A percentile compares a stretch with the other conserved stretches of the same genome.
Conservation (phyloP, 2,113 vertebrate species). For the Abramis brama region DNA sequence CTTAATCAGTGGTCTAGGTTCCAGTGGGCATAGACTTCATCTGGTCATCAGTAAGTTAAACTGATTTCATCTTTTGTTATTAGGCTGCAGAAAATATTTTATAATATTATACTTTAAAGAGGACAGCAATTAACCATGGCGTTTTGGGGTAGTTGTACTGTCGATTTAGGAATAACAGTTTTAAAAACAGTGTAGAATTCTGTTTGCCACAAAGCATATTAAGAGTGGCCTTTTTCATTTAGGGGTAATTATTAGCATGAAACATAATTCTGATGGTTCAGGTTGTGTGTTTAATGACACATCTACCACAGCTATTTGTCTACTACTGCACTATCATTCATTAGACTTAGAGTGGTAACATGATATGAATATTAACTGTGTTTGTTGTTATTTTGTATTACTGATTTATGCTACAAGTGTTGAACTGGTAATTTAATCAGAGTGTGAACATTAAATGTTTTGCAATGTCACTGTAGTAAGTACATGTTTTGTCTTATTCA, state of each 20-base stretch:
- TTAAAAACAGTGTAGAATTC: not conserved
- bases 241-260: too few relatives aligned
- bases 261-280: too few relatives aligned
- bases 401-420: not conserved
- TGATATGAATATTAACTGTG: too few relatives aligned
- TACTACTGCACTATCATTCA: too few relatives aligned
- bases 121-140: not conserved
- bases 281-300: too few relatives aligned
- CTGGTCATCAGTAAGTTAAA: slow-evolving; percentile 11
- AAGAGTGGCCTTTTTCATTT: not conserved
- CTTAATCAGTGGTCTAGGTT: slow-evolving; percentile 13
- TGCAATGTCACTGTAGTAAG: not conserved
- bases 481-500: slow-evolving; percentile 1
- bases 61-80: not conserved
- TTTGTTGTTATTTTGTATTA: too few relatives aligned
- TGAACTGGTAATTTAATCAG: not conserved
- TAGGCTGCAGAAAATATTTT: not conserved
- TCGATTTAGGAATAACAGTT: too few relatives aligned
- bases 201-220: not conserved
- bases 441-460: not conserved
- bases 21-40: slow-evolving; percentile 25
- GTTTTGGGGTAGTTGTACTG: not conserved
- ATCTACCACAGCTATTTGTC: too few relatives aligned
- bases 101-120: not conserved
- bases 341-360: too few relatives aligned